Evolutionary conservation across 2,797 vertebrate species (phyloP), one percentile per base, ranked within the genome.

Genomic region (Pteropus rufus): DNA sequence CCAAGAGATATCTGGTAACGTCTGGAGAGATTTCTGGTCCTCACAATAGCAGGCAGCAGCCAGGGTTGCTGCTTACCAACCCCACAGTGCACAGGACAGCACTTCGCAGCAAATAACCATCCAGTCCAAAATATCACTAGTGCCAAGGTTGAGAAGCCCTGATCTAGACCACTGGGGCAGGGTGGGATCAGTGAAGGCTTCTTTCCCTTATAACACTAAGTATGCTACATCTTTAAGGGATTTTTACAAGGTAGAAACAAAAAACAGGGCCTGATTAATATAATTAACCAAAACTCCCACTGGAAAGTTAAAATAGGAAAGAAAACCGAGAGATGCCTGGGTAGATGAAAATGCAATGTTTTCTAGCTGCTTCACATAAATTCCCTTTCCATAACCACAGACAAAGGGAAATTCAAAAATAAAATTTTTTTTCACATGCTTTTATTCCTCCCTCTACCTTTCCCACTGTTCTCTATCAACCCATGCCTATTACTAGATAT

Each of bases 231-330:
- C 75, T 96, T 87, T 62, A 92, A 91, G 73, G 23, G 16, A 76
- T 15, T 92, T 97, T 87, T 87, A 83, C 73, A 89, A 91, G 9
- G 23, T 10, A 21, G 34, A 76, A 95, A 95, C n/a, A 94, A 92
- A 95, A 88, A 84, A 56, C 21, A 88, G 6, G 16, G 64, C 9
- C 86, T 69, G 26, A 52, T 1, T 49, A 70, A 83, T 75, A 60
- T 5, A 93, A 91, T 58, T 88, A 86, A 76, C 39, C 92, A 88
- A 44, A 90, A 88, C 7, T 26, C 84, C 65, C 39, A 80, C 14
- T 70, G 34, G 46, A 92, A 93, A 84, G 77, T 64, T 72, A 90
- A 92, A 93, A 77, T 6, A 84, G 34, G 4, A 60, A 85, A 70
- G 52, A 79, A 89, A 80, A 92, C 64, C 10, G 6, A 83, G 14